Evolutionary conservation across 2,888 invertebrate species (phyloP), one percentile per base, ranked within the genome.

Genomic region (Copidosoma aretas): DNA sequence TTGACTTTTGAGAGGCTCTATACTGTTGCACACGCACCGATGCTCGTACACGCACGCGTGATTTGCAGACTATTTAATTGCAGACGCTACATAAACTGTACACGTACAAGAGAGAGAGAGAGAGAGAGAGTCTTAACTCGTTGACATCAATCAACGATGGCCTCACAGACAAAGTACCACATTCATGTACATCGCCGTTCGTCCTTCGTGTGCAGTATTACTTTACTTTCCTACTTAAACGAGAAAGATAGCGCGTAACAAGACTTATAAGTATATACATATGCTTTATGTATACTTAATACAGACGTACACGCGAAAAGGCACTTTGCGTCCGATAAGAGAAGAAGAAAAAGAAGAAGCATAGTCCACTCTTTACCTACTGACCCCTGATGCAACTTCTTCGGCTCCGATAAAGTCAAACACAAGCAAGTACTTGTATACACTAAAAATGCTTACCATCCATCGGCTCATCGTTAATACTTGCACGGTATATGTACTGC

Each of bases 311-410:
- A 56, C 22, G 39, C 10, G 39, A 61, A 61, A 41, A 17, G 19
- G 22, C 43, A 32, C 49, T 21, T 25, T 21, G 46, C 51, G 17
- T 32, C 32, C 32, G 32, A 32, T 32, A 32, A 32, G 32, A 32
- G 53, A 19, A 52, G 19, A 52, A 52, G n/a, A 5, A 70, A 69
- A 70, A 71, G 71, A 70, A 68, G 41, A 49, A 3, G 19, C 72
- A 17, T 46, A 46, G 71, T 68, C 67, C 67, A 70, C 72, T 72
- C 72, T 70, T 73, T 73, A 75, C 73, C 73, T 73, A 71, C 70
- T 75, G 75, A 75, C 75, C 74, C 73, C 68, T 74, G 73, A 74
- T 71, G 74, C 73, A 73, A 74, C 70, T 64, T 8, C 70, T 64
- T 8, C 43, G 32, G 65, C 64, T 64, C 67, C 43, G 43, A 46